These are phyloP conservation scores for Hypsopygia costalis DNA, from an alignment of 2,888 invertebrate species.

Conservation along the genomic window DNA sequence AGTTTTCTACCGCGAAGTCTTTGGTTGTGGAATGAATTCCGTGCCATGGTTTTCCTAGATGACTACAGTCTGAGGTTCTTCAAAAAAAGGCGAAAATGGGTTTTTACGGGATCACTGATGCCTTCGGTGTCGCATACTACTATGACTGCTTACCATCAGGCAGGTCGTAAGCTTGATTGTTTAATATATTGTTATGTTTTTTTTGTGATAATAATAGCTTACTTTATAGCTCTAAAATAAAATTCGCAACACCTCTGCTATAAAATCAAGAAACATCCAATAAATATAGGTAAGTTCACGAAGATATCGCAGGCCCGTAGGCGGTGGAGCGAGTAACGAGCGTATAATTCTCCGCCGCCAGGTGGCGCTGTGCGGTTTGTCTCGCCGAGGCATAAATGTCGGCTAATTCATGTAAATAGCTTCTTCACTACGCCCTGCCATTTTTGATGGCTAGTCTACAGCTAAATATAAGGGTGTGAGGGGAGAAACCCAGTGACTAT, in stretches of 20 bases:
- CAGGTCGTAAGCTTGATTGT: no score
- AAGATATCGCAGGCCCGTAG: slow-evolving; percentile 33
- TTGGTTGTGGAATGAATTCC: no score
- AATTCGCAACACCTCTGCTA: slow-evolving; percentile 2
- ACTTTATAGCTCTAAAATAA: slow-evolving; percentile 11
- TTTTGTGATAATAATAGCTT: no score
- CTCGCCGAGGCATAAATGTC: slow-evolving; percentile 73
- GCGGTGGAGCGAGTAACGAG: slow-evolving; percentile 71
- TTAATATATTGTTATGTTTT: no score
- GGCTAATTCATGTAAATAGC: slow-evolving; percentile 77
- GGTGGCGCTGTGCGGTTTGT: slow-evolving; percentile 68
- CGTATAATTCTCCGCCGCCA: slow-evolving; percentile 67
- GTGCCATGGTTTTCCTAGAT: no score
- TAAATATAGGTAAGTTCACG: slow-evolving; percentile 36
- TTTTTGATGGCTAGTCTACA: slow-evolving; percentile 32
- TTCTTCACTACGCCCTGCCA: slow-evolving; percentile 41
- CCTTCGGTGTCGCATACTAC: no score
- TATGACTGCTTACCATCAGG: no score
- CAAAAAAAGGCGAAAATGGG: no score
- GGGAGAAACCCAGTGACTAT: no score
- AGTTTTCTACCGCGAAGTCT: no score
- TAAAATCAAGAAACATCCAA: slow-evolving; percentile 17
- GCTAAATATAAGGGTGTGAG: neutral
- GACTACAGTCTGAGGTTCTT: no score
- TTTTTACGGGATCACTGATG: no score